These are phyloP conservation scores for Cheumatopsyche charites DNA, from an alignment of 1,140 invertebrate species.

Conservation along the genomic window DNA sequence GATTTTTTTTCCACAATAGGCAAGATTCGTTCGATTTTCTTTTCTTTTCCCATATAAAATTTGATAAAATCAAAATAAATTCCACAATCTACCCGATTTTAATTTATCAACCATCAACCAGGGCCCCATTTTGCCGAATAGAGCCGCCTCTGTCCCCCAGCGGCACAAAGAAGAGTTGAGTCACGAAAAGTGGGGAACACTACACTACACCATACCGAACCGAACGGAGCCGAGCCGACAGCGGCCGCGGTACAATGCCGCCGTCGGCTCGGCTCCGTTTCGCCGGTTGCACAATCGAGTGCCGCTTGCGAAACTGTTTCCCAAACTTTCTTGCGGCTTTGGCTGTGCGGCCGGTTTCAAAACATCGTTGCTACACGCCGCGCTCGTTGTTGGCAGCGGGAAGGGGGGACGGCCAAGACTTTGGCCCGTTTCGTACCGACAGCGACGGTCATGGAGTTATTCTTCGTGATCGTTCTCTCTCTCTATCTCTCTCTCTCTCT, in stretches of 20 bases:
- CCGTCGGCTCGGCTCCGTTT: background rate
- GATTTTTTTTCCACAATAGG: no score
- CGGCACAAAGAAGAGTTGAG: constrained; percentile 10
- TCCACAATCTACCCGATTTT: no score
- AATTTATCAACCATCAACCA: no score
- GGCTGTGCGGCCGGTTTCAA: constrained; percentile 17
- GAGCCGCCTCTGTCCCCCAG: no score
- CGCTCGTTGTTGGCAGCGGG: no score
- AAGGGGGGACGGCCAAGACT: constrained; percentile 11
- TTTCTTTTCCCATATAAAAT: no score
- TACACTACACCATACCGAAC: background rate
- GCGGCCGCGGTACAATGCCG: constrained; percentile 3
- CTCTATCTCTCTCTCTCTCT: no score
- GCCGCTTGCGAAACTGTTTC: constrained; percentile 22
- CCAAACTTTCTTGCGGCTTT: constrained; percentile 29
- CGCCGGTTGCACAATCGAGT: background rate
- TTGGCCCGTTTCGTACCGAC: constrained; percentile 8
- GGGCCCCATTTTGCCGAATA: no score
- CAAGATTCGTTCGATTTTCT: no score
- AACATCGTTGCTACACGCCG: constrained; percentile 11
- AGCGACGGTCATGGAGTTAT: no score
- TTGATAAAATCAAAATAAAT: no score
- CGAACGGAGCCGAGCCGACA: background rate
- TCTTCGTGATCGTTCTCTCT: no score
- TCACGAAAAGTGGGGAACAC: background rate